These are phyloP conservation scores for Pseudomyrmex pallidus DNA, from an alignment of 1,140 invertebrate genomes.

Conservation along the genomic window DNA sequence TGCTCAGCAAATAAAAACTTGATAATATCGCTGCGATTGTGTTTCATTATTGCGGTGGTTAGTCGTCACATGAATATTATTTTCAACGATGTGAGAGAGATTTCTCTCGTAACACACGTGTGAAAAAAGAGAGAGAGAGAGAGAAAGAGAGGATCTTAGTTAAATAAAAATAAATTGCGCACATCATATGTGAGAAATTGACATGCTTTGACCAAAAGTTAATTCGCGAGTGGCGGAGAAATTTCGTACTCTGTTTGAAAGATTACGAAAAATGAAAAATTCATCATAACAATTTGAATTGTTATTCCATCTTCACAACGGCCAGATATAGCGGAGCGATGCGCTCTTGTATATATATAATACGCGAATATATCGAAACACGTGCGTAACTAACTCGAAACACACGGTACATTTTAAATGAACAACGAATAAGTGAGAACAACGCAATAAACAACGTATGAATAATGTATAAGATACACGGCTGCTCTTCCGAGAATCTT, in stretches of 20 bases:
- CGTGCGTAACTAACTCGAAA: not conserved
- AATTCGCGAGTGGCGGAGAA: not conserved
- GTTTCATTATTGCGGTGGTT: not conserved
- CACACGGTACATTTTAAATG: too few species aligned
- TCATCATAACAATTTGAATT: not conserved
- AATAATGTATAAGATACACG: too few species aligned
- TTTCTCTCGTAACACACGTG: slow-evolving; percentile 1
- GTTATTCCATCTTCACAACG: not conserved
- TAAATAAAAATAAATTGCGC: not conserved
- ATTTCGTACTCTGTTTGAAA: not conserved
- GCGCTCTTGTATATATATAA: not conserved
- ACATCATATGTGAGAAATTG: not conserved
- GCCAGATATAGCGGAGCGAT: too few species aligned
- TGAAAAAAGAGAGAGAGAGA: not conserved
- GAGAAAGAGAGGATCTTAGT: too few species aligned
- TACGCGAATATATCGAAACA: not conserved
- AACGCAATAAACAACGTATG: too few species aligned
- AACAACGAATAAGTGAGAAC: too few species aligned
- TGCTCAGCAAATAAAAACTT: not conserved
- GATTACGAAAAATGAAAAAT: not conserved
- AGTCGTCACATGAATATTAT: not conserved
- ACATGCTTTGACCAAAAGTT: not conserved
- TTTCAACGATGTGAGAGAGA: not conserved
- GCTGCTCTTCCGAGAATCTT: not conserved
- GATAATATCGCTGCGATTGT: not conserved